phyloP scores from a whole-genome alignment of 2,888 invertebrate species.

The Ceramica pisi region DNA sequence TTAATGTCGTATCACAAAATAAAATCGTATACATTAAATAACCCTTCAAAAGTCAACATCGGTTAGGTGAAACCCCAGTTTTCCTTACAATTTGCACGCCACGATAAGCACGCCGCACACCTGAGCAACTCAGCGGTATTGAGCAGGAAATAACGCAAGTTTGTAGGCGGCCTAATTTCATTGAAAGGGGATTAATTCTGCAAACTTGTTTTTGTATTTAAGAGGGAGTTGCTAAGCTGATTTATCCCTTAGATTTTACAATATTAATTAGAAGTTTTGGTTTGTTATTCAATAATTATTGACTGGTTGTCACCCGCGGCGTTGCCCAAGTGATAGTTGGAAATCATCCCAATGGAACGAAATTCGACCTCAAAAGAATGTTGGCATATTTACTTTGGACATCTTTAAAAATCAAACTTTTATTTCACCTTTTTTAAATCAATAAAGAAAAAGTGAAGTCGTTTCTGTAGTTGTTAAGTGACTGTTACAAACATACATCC shows the following conservation, averaged over 20 bases:
- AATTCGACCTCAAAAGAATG: too few relatives aligned
- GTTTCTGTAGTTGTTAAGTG: too few relatives aligned
- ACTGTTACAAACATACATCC: too few relatives aligned
- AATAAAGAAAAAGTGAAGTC: too few relatives aligned
- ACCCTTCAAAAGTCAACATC: constrained; percentile 28
- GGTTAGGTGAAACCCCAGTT: constrained; percentile 47
- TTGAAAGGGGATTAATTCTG: constrained; percentile 39
- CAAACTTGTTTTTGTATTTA: constrained; percentile 26
- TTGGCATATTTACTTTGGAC: too few relatives aligned
- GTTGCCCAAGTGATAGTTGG: too few relatives aligned
- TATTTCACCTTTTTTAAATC: too few relatives aligned
- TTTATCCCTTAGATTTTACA: constrained; percentile 3
- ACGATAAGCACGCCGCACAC: constrained; percentile 49
- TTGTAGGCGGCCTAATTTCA: constrained; percentile 40
- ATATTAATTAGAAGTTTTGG: constrained; percentile 21
- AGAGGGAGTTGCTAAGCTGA: constrained; percentile 2
- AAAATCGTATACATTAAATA: constrained; percentile 26
- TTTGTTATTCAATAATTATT: constrained; percentile 2
- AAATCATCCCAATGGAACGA: too few relatives aligned
- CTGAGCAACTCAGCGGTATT: constrained; percentile 48
- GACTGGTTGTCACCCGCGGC: neutral
- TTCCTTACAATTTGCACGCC: constrained; percentile 60
- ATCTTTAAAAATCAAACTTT: too few relatives aligned
- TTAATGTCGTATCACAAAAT: neutral
- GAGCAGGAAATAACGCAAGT: constrained; percentile 43